Conservation (phyloP, 1,140 invertebrate species). For the Belonocnema kinseyi region DNA sequence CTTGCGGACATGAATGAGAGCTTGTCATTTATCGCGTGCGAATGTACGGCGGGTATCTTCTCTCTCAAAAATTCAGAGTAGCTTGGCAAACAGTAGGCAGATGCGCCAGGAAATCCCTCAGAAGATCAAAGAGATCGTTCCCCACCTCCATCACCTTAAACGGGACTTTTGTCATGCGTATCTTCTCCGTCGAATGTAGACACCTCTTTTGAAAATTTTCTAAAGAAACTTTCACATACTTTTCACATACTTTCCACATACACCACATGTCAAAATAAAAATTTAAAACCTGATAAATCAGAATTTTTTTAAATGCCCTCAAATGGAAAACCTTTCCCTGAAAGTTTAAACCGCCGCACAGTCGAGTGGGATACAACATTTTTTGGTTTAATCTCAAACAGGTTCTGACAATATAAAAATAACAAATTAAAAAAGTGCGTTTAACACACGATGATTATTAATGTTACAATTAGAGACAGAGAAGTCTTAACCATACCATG, state of each 20-base stretch:
- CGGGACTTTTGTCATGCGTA: constrained; percentile 17
- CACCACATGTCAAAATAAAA: neutral
- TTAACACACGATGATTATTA: too few relatives aligned
- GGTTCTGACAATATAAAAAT: too few relatives aligned
- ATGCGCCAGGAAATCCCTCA: constrained; percentile 64
- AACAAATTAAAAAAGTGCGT: too few relatives aligned
- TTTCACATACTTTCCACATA: neutral
- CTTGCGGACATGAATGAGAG: constrained; percentile 47
- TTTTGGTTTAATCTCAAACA: too few relatives aligned
- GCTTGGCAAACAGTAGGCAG: constrained; percentile 68
- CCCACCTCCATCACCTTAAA: constrained; percentile 19
- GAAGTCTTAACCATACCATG: too few relatives aligned
- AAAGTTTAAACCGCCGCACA: too few relatives aligned
- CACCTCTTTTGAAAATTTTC: constrained; percentile 24
- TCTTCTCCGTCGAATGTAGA: constrained; percentile 18
- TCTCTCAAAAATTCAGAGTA: constrained; percentile 57
- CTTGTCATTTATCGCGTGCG: constrained; percentile 48
- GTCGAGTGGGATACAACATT: too few relatives aligned
- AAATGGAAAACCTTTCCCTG: too few relatives aligned
- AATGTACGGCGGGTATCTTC: constrained; percentile 45
- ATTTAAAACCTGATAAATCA: neutral
- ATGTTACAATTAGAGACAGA: too few relatives aligned
- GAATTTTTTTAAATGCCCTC: too few relatives aligned
- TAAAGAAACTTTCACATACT: neutral
- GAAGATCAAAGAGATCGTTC: constrained; percentile 47